Evolutionary conservation across 2,888 invertebrate species (phyloP), one percentile per base, ranked within the genome.

Genomic region (Plagodis pulveraria): DNA sequence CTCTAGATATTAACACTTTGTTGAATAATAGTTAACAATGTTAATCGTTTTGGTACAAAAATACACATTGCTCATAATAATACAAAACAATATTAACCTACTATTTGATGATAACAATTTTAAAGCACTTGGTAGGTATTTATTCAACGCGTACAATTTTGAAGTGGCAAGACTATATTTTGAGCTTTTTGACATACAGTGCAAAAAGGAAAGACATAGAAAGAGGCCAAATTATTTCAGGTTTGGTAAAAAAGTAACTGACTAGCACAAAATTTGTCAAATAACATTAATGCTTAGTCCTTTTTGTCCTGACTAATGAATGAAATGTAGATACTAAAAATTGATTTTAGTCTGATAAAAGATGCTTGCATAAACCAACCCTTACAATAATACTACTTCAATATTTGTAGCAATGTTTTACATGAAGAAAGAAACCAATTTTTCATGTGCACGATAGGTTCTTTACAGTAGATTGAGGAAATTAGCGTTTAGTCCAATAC

Each of bases 11-110:
- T 62, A 71, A 72, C 67, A 68, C 64, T 68, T 67, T 66, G 51
- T 58, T 56, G 66, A 58, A 32, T 60, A 62, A 61, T 67, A 71
- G 62, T 69, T 51, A 72, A 76, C 75, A 75, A 73, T 69, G 65
- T 74, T 67, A 76, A 81, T 82, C 52, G 56, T 52, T 61, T 22
- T 76, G 76, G 83, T 87, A 87, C 74, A 87, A 87, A 87, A 87
- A 88, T 87, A 87, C 83, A 69, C 67, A 67, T 63, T 66, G 65
- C 62, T 66, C 68, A 75, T 71, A 69, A 75, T 71, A 69, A 71
- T 78, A 77, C 75, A 77, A 58, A 80, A 83, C 76, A 75, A 75
- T 76, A 77, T 41, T 43, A 52, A 48, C 48, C 54, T 56, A 52
- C 52, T 40, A 38, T 56, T 44, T 45, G 36, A 12, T 45, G 49